phyloP scores from a whole-genome alignment of 2,888 invertebrate species.

The Colletes collaris region DNA sequence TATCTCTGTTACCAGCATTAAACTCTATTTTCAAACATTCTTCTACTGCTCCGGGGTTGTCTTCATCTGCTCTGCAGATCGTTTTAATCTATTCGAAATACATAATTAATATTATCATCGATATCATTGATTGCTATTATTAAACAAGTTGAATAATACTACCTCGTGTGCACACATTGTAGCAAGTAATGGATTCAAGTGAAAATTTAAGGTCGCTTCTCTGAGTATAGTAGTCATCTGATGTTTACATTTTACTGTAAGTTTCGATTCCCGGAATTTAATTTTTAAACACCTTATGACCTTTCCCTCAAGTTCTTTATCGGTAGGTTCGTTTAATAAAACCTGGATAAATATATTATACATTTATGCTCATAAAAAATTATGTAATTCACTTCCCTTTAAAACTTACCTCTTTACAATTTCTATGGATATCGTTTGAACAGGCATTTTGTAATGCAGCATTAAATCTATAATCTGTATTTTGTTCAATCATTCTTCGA shows the following conservation, averaged over 20 bases:
- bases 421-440: conserved; percentile 91
- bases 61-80: conserved; percentile 84
- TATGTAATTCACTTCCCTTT: background rate
- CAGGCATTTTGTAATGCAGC: conserved; percentile 92
- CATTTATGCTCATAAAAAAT: background rate
- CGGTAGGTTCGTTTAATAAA: conserved; percentile 76
- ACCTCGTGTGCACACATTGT: conserved; percentile 90
- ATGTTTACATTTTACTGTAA: conserved; percentile 91
- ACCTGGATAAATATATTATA: conserved; percentile 46
- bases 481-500: conserved; percentile 94
- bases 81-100: conserved; percentile 80
- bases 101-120: background rate
- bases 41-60: conserved; percentile 87
- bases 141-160: conserved; percentile 53
- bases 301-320: conserved; percentile 92
- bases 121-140: background rate
- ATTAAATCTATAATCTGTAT: conserved; percentile 95
- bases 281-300: conserved; percentile 92
- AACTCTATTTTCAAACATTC: conserved; percentile 92
- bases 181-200: conserved; percentile 93
- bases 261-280: conserved; percentile 89
- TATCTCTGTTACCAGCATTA: conserved; percentile 89
- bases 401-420: conserved; percentile 85
- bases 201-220: conserved; percentile 95
- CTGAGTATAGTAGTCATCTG: conserved; percentile 92